Evolutionary conservation across 2,888 invertebrate genomes (phyloP), one percentile per base, ranked within the genome.

Genomic region (Aspidiotus rigidus): DNA sequence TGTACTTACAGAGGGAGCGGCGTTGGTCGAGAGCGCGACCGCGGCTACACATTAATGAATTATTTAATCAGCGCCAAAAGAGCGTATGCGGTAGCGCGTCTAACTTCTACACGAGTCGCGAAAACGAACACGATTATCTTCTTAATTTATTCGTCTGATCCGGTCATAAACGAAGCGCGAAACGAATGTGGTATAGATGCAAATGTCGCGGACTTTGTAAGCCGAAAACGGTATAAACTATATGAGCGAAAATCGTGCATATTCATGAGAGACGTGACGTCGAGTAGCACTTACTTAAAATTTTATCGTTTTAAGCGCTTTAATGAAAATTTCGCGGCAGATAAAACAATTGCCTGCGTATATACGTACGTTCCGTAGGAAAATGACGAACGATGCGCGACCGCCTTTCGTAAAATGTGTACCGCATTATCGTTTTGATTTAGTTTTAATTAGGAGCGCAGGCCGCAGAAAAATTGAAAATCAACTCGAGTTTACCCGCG

Each of bases 271-370:
- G 44, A 40, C 42, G 13, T 13, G 59, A 10, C 39, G 17, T 28
- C 59, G 59, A 67, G 67, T 67, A 44, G 67, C 67, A 67, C 67
- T 67, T 67, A 67, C 67, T 67, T 67, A 67, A 60, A 66, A 67
- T 67, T 67, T 67, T 67, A 56, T 67, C 59, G 59, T 59, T 28
- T 28, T 67, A 67, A 67, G 67, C 67, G 67, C 59, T 67, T 67
- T 67, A 67, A 67, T 67, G 67, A 67, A 67, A 67, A 67, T 67
- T 67, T 67, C 60, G 59, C 67, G 40, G 40, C 60, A 49, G 60
- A 67, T 67, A 60, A 67, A 67, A 67, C 60, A 67, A 67, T 67
- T 67, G 60, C 67, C 60, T 60, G 44, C 59, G 39, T 59, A n/a
- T n/a, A n/a, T n/a, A n/a, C n/a, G 59, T 59, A 53, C 53, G 28